Base-by-base conservation (phyloP, 2,113 vertebrate genomes). In the Trematocara marginatum region DNA sequence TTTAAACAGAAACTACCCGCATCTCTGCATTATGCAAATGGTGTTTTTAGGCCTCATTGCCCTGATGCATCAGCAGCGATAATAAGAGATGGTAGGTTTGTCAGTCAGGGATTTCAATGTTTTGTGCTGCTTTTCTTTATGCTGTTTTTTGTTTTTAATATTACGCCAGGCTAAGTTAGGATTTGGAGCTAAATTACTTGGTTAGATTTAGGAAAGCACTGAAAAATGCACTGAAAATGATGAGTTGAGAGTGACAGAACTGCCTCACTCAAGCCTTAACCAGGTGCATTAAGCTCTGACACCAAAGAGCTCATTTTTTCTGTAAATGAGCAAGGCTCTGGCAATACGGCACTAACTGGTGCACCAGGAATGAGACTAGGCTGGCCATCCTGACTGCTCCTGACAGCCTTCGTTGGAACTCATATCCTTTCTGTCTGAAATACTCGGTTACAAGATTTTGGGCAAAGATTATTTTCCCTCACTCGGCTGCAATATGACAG, bases 401-500 rank as follows among this genome's bases (percentile, higher is more conserved):
- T 66, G 59, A 66, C 45, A 76, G 23, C 26, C 26, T 31, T 49
- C 34, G 42, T 18, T 51, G 71, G 26, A 76, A 34, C 42, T 51
- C 71, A 76, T 76, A 76, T 76, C 45, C 69, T 76, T 76, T 76
- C 45, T 51, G 45, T 76, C 71, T 51, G 71, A 49, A 76, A 51
- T 76, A 16, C 6, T 76, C 6, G 26, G 71, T 51, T 76, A 51
- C 71, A 51, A 76, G 71, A 76, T 76, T 76, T 51, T 49, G 16
- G 45, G 71, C 71, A 76, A 76, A 76, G 71, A 51, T 76, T 76
- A 31, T 76, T 49, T 76, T 12, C 0, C 71, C 45, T 31, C 45
- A 51, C 71, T 76, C 16, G 6, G 71, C 45, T 31, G 45, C 71
- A 76, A 34, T 51, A 34, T 76, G 71, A 76, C 71, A 76, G 71